These are phyloP conservation scores for Brenthis daphne DNA, from an alignment of 2,888 invertebrate genomes.

Conservation along the genomic window DNA sequence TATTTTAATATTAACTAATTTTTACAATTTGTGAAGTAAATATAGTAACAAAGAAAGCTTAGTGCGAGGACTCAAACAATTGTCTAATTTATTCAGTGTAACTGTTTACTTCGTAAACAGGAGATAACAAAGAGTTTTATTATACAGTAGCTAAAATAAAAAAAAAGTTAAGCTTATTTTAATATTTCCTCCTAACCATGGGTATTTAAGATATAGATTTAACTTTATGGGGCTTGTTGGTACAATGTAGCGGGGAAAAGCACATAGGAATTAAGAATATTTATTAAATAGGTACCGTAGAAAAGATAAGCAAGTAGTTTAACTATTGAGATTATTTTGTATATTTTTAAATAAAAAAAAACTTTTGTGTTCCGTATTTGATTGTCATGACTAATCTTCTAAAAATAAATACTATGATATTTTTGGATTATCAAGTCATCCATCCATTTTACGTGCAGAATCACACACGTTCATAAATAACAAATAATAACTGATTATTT, in stretches of 20 bases:
- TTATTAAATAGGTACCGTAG: background rate
- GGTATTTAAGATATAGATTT: constrained; percentile 9
- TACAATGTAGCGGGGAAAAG: constrained; percentile 17
- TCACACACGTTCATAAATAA: too few species aligned
- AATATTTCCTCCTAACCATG: constrained; percentile 9
- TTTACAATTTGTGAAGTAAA: constrained; percentile 7
- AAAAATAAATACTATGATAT: too few species aligned
- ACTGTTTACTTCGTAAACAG: constrained; percentile 41
- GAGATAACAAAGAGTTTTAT: constrained; percentile 63
- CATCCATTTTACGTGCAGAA: too few species aligned
- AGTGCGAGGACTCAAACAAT: constrained; percentile 28
- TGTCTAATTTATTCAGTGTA: constrained; percentile 46
- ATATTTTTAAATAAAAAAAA: too few species aligned
- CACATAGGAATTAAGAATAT: constrained; percentile 9
- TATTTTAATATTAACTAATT: background rate
- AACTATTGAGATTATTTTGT: too few species aligned
- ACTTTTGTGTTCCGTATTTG: too few species aligned
- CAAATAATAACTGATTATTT: too few species aligned
- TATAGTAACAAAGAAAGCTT: constrained; percentile 12
- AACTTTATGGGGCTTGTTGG: constrained; percentile 12
- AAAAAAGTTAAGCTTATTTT: constrained; percentile 55
- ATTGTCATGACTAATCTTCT: too few species aligned
- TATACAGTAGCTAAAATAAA: constrained; percentile 64
- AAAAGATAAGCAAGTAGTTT: too few species aligned
- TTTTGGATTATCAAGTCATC: too few species aligned